Percentiles rank a stretch among this genome's conserved stretches.
phyloP scores from a whole-genome alignment of 35 echinoderm and acorn worm genomes.

The Heliocidaris tuberculata region DNA sequence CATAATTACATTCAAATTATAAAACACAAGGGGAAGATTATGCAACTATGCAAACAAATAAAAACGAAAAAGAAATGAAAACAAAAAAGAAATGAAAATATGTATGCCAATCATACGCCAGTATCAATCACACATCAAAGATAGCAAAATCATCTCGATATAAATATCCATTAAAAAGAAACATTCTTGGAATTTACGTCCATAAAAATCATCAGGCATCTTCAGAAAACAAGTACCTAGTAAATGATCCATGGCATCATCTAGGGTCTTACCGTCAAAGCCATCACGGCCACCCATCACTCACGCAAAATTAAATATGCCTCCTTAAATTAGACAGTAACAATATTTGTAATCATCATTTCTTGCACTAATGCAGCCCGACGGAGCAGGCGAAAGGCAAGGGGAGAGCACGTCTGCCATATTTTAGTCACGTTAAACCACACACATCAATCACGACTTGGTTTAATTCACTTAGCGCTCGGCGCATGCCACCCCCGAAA shows the following conservation, averaged over 20 bases:
- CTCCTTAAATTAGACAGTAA: background rate
- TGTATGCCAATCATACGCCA: background rate
- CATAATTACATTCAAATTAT: too few relatives aligned
- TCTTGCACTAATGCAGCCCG: background rate
- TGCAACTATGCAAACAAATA: too few relatives aligned
- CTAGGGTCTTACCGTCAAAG: too few relatives aligned
- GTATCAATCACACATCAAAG: background rate
- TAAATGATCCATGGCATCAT: too few relatives aligned
- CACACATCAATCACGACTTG: conserved; percentile 6
- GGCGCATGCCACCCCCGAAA: background rate
- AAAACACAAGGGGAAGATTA: too few relatives aligned
- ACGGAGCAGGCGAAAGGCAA: background rate
- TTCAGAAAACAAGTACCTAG: background rate
- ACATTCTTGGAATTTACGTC: background rate
- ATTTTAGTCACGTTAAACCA: conserved; percentile 42
- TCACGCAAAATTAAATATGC: background rate
- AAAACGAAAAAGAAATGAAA: background rate
- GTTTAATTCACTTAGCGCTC: conserved; percentile 30
- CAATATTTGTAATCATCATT: conserved; percentile 7
- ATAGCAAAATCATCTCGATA: background rate
- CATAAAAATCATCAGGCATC: background rate
- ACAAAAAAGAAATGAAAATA: background rate
- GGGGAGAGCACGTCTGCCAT: conserved; percentile 23
- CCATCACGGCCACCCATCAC: background rate
- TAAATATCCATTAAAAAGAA: too few relatives aligned